Conservation (phyloP, 1,140 invertebrate species). For the Achroia grisella region DNA sequence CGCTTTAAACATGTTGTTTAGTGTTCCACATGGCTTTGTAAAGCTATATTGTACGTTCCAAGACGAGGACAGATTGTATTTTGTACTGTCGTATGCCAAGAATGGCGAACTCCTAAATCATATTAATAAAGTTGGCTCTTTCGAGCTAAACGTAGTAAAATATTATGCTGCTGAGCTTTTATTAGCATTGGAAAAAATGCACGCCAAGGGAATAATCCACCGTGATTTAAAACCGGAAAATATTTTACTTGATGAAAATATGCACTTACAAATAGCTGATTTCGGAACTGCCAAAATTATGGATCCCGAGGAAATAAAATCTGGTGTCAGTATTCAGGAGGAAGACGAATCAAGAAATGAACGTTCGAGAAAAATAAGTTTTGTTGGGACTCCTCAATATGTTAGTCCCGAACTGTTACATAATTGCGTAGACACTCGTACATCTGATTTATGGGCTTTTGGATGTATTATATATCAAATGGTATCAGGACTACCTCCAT, state of each 20-base stretch:
- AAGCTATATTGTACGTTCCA: constrained; percentile 98
- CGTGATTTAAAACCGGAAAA: constrained; percentile 94
- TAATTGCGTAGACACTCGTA: constrained; percentile 84
- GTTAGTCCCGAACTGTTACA: constrained; percentile 96
- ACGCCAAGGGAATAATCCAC: constrained; percentile 93
- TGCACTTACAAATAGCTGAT: constrained; percentile 98
- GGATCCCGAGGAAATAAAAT: constrained; percentile 50
- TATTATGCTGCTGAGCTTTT: constrained; percentile 97
- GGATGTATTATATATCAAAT: constrained; percentile 99
- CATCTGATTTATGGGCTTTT: constrained; percentile 97
- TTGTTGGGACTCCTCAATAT: constrained; percentile 99
- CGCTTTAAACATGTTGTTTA: constrained; percentile 85
- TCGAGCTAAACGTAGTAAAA: constrained; percentile 90
- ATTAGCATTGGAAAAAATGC: constrained; percentile 93
- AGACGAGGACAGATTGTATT: constrained; percentile 94
- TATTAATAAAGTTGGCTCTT: constrained; percentile 92
- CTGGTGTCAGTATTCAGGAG: constrained; percentile 21
- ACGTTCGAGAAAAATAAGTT: constrained; percentile 84
- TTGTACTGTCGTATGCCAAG: constrained; percentile 96
- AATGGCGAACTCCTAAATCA: constrained; percentile 95
- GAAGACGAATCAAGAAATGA: constrained; percentile 51
- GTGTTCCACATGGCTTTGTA: constrained; percentile 87
- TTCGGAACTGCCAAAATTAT: constrained; percentile 97
- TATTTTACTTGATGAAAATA: constrained; percentile 91
- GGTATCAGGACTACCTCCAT: constrained; percentile 94